Evolutionary conservation across 2,113 vertebrate genomes (phyloP).

Genomic region (Mesitornis unicolor): DNA sequence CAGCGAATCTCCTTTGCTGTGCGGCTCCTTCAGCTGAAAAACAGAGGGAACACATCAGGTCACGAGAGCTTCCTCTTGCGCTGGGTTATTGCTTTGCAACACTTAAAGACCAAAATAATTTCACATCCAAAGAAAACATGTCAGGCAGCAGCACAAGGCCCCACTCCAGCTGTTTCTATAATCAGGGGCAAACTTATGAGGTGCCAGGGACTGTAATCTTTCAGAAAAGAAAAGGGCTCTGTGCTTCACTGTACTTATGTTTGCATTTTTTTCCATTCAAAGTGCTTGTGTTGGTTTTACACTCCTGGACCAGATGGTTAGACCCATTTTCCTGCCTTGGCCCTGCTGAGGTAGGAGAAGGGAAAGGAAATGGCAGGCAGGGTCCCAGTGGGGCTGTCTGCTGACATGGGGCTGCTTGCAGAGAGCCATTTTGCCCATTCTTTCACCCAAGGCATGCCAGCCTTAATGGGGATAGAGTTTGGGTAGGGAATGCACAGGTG

Average conservation of each 20-base stretch:
- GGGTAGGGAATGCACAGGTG: neutral
- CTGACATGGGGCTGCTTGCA: neutral
- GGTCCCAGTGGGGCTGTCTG: neutral
- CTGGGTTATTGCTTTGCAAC: neutral
- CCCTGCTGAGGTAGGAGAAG: neutral
- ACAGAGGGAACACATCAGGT: conserved; percentile 45
- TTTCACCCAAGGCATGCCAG: neutral
- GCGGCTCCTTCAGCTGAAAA: conserved; percentile 76
- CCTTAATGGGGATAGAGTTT: neutral
- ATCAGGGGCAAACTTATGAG: neutral
- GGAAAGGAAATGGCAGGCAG: neutral
- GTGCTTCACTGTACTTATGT: neutral
- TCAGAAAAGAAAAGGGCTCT: neutral
- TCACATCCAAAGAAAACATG: neutral
- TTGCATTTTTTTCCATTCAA: neutral
- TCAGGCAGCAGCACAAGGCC: rapidly evolving
- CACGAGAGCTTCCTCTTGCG: neutral
- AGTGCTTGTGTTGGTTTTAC: neutral
- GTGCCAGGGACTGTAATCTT: neutral
- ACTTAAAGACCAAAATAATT: neutral
- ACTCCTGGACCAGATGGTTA: neutral
- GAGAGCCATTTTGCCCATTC: neutral
- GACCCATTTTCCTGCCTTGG: neutral
- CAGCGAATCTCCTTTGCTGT: conserved; percentile 49
- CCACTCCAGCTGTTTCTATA: neutral